These are phyloP conservation scores for Trachelus stipa DNA, from an alignment of 2,888 invertebrate genomes.

Conservation along the genomic window DNA sequence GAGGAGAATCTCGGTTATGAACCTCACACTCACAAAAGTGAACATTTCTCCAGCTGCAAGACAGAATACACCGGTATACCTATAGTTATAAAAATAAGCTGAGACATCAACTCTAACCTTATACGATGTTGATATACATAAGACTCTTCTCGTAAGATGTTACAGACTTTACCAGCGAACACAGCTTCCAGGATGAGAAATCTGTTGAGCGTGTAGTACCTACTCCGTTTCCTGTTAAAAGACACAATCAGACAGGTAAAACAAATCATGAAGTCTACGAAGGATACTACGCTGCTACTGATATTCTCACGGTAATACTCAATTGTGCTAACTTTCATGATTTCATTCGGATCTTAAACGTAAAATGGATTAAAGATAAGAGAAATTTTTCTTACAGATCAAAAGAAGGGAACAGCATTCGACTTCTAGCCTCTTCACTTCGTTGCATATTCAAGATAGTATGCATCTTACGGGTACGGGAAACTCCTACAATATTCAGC, in stretches of 20 bases:
- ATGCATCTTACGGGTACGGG: conserved; percentile 45
- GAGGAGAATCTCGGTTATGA: conserved; percentile 48
- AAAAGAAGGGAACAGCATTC: conserved; percentile 76
- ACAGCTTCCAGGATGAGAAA: conserved; percentile 70
- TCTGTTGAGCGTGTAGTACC: conserved; percentile 39
- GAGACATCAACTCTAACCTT: conserved; percentile 6
- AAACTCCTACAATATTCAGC: conserved; percentile 55
- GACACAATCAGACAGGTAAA: conserved; percentile 48
- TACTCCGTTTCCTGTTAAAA: conserved; percentile 51
- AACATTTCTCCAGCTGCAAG: conserved; percentile 68
- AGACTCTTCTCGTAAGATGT: conserved; percentile 33
- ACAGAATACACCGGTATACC: conserved; percentile 68
- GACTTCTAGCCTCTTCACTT: conserved; percentile 78
- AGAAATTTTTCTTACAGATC: conserved; percentile 63
- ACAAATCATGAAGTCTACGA: conserved; percentile 64
- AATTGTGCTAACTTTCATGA: neutral
- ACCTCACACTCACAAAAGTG: conserved; percentile 33
- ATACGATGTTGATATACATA: neutral
- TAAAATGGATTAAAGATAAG: neutral
- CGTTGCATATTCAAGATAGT: conserved; percentile 78
- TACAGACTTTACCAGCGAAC: conserved; percentile 71
- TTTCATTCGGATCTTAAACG: neutral
- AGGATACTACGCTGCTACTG: conserved; percentile 83
- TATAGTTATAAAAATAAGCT: conserved; percentile 4
- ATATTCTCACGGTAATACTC: conserved; percentile 76